A percentile compares a stretch with the other conserved stretches of the same genome.
These are phyloP conservation scores for Syndactyla subalaris DNA, from an alignment of 2,797 vertebrate species.

Conservation along the genomic window DNA sequence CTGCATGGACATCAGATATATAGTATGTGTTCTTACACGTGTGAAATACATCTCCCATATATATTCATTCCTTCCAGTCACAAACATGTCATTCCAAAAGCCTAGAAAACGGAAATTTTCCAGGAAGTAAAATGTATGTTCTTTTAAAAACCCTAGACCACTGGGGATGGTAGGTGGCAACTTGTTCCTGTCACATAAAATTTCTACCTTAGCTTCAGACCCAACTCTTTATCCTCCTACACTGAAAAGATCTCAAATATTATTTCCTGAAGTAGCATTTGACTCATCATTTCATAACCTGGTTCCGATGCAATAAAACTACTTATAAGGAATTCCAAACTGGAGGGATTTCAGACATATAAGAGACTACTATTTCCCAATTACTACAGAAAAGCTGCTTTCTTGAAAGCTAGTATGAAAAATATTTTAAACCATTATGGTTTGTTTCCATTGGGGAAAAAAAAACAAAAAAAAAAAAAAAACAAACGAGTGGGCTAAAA, in stretches of 20 bases:
- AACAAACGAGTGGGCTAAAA: neutral
- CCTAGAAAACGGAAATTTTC: neutral
- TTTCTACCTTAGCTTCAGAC: neutral
- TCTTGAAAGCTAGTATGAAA: slow-evolving; percentile 7
- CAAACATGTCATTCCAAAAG: neutral
- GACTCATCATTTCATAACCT: neutral
- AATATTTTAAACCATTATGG: slow-evolving; percentile 30
- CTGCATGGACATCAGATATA: neutral
- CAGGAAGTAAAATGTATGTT: neutral
- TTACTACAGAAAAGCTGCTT: neutral
- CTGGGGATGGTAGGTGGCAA: neutral
- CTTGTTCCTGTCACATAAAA: neutral
- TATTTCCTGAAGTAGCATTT: neutral
- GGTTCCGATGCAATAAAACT: neutral
- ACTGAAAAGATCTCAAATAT: neutral
- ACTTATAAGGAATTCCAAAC: neutral
- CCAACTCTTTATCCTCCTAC: neutral
- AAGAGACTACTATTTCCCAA: neutral
- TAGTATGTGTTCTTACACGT: neutral
- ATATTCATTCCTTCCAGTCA: neutral
- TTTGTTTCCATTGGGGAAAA: slow-evolving; percentile 23
- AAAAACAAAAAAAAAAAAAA: neutral
- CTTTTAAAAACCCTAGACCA: neutral
- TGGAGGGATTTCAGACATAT: neutral
- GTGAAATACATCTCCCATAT: neutral